phyloP scores from a whole-genome alignment of 2,888 invertebrate genomes.

The Calameuta filiformis region DNA sequence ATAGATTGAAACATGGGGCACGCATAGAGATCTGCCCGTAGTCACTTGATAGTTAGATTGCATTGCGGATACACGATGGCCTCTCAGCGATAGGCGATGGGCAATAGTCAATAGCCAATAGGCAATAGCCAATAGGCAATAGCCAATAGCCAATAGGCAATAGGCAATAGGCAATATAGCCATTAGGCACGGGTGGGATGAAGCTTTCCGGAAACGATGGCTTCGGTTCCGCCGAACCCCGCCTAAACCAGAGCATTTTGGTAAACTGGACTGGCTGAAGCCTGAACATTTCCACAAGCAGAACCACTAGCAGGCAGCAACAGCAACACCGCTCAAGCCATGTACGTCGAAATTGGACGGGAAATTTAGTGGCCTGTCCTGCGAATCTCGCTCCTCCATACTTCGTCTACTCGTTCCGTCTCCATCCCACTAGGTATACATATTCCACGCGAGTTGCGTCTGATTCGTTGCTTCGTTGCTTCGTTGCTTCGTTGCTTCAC shows the following conservation, averaged over 20 bases:
- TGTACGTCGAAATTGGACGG: constrained; percentile 62
- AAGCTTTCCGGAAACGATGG: constrained; percentile 12
- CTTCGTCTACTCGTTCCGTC: neutral
- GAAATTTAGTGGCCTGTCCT: constrained; percentile 62
- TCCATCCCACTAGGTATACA: neutral
- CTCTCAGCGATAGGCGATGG: neutral
- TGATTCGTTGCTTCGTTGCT: neutral
- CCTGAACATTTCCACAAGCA: neutral
- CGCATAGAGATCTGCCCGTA: neutral
- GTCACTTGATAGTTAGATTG: neutral
- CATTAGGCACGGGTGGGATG: neutral
- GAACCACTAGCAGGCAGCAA: constrained; percentile 8
- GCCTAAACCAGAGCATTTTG: constrained; percentile 17
- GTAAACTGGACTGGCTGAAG: constrained; percentile 17
- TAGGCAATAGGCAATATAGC: neutral
- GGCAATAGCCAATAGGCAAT: too few species aligned
- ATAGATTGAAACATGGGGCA: neutral
- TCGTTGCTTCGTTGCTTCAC: too few species aligned
- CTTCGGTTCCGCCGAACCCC: constrained; percentile 15
- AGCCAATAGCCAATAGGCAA: too few species aligned
- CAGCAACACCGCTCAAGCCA: constrained; percentile 45
- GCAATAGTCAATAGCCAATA: too few species aligned
- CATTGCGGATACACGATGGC: neutral
- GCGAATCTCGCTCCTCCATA: constrained; percentile 42
- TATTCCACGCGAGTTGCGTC: neutral